Evolutionary conservation across 2,113 vertebrate species (phyloP).

Genomic region (Talpa occidentalis): DNA sequence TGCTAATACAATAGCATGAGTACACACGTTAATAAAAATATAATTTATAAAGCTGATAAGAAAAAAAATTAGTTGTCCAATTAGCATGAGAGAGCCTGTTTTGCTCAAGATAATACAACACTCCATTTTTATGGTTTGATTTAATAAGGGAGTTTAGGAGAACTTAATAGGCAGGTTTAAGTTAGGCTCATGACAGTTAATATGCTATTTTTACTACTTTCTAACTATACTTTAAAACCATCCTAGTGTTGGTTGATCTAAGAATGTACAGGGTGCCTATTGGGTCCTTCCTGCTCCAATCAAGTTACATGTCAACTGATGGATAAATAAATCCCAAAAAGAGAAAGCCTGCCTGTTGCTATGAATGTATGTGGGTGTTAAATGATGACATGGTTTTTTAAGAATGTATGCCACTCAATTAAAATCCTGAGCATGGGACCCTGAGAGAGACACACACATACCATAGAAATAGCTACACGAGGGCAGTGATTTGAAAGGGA

Average conservation of each 20-base stretch:
- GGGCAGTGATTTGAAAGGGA: neutral
- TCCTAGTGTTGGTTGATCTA: neutral
- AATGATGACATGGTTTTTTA: neutral
- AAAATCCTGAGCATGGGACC: neutral
- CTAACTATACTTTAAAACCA: neutral
- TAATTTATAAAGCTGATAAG: constrained; percentile 1
- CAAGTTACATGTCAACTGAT: neutral
- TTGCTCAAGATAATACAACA: neutral
- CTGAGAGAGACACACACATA: neutral
- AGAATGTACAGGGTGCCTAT: neutral
- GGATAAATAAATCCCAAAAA: neutral
- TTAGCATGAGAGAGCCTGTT: neutral
- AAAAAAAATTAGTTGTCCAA: constrained; percentile 2
- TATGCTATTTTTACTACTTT: neutral
- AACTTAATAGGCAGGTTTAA: constrained; percentile 27
- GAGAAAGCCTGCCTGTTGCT: neutral
- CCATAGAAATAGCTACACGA: neutral
- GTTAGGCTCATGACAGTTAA: neutral
- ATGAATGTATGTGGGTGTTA: neutral
- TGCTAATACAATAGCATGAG: neutral
- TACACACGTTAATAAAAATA: neutral
- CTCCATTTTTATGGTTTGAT: neutral
- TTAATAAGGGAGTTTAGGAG: neutral
- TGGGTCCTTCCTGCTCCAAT: neutral
- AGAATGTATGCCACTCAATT: neutral